Conservation (phyloP, 1,140 invertebrate species). For the Galendromus occidentalis region DNA sequence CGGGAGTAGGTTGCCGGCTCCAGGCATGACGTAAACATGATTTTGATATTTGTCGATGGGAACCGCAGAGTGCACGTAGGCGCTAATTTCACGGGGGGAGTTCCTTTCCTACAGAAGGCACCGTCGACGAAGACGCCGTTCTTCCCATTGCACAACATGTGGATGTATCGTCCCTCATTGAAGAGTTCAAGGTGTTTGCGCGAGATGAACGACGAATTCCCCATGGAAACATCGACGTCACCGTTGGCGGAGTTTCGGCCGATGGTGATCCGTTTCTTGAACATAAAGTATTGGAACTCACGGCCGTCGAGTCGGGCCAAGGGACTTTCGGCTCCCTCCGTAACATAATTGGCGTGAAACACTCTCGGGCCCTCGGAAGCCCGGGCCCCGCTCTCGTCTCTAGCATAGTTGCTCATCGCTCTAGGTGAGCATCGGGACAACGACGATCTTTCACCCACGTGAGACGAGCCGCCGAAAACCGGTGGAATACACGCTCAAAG, state of each 20-base stretch:
- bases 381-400: too few relatives aligned
- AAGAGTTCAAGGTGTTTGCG: slow-evolving; percentile 79
- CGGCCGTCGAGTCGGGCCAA: slow-evolving; percentile 71
- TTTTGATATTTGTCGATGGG: slow-evolving; percentile 85
- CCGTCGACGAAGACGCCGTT: slow-evolving; percentile 96
- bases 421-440: too few relatives aligned
- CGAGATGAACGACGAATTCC: slow-evolving; percentile 89
- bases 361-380: too few relatives aligned
- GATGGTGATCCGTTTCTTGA: slow-evolving; percentile 65
- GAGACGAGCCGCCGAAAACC: too few relatives aligned
- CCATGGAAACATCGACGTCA: slow-evolving; percentile 94
- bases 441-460: too few relatives aligned
- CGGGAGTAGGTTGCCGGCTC: slow-evolving; percentile 28
- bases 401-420: too few relatives aligned
- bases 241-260: slow-evolving; percentile 86
- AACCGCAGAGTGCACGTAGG: slow-evolving; percentile 78
- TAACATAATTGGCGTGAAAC: too few relatives aligned
- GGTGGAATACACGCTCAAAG: too few relatives aligned
- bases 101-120: slow-evolving; percentile 79
- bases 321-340: slow-evolving; percentile 27
- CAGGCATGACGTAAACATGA: slow-evolving; percentile 77
- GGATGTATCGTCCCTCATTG: slow-evolving; percentile 69
- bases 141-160: slow-evolving; percentile 85
- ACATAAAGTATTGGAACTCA: slow-evolving; percentile 80
- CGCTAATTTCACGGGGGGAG: slow-evolving; percentile 66